Evolutionary conservation across 2,113 vertebrate genomes (phyloP), one percentile per base, ranked within the genome.

Genomic region (Misgurnus anguillicaudatus): DNA sequence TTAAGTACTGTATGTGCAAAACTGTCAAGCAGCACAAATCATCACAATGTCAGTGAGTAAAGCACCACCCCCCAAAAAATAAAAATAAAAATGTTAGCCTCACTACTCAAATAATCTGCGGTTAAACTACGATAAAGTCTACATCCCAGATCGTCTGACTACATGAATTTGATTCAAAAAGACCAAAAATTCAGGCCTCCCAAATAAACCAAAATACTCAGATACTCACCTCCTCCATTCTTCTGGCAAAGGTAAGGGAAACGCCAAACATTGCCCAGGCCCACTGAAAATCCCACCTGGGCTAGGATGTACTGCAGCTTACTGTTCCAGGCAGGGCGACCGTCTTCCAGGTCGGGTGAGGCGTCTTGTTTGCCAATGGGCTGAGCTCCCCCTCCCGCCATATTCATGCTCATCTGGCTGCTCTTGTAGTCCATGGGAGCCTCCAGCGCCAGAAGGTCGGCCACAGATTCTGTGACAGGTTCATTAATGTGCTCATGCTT

Each of bases 221-320:
- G 19, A 39, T 24, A 83, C 94, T 91, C 90, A 99, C 98, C 98
- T 91, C 98, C 98, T 83, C 98, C 98, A 0, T 99, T 99, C 90
- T 99, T 99, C 92, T 99, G 98, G 88, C 98, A 99, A 84, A 99
- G 90, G 89, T 99, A 99, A 8, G 97, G 98, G 87, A 99, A 99
- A 83, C 97, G 94, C 98, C 98, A 99, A 85, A 99, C 97, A 0
- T 99, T 99, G 36, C 98, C 98, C 62, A 99, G 91, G 41, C 98
- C 98, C 72, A 99, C 97, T 0, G 97, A 99, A 88, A 98, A 99
- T 88, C 98, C 98, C 6, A 99, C 96, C 86, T 99, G 98, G 0
- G 98, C 98, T 81, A 99, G 91, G 86, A 99, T 99, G 90, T 99
- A 99, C 91, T 99, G 94, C 81, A 99, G 81, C 73, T 99, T 99